phyloP scores from a whole-genome alignment of 1,140 invertebrate species.

The Idris sp. region DNA sequence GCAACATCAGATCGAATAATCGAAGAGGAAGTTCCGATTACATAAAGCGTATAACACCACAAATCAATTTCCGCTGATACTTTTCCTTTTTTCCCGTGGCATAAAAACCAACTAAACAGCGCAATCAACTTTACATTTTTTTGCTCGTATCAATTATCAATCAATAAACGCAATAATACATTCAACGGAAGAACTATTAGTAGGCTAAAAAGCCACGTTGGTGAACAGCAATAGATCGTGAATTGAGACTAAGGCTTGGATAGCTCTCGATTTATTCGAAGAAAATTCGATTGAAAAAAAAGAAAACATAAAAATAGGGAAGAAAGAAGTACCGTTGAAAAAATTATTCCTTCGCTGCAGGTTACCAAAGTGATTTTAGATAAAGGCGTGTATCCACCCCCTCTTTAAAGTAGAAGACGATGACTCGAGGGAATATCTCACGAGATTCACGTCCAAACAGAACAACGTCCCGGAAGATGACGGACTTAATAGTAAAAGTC shows the following conservation, averaged over 20 bases:
- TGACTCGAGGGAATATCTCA: conserved; percentile 69
- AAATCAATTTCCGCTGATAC: conserved; percentile 37
- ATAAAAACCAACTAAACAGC: conserved; percentile 3
- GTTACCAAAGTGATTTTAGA: conserved; percentile 62
- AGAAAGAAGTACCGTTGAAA: conserved; percentile 37
- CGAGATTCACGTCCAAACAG: conserved; percentile 49
- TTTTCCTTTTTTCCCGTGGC: conserved; percentile 23
- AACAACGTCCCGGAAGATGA: conserved; percentile 69
- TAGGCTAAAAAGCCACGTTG: conserved; percentile 16
- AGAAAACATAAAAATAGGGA: conserved; percentile 16
- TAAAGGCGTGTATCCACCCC: conserved; percentile 61
- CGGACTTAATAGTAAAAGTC: conserved; percentile 73
- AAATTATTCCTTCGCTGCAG: conserved; percentile 56
- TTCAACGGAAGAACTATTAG: conserved; percentile 22
- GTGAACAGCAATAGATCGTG: conserved; percentile 13
- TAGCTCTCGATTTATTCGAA: conserved; percentile 22
- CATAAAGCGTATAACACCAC: conserved; percentile 14
- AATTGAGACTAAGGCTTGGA: conserved; percentile 12
- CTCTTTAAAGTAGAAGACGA: conserved; percentile 61
- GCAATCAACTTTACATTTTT: conserved; percentile 22
- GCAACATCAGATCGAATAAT: conserved; percentile 16
- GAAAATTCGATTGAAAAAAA: conserved; percentile 21
- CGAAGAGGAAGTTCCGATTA: conserved; percentile 27
- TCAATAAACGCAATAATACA: conserved; percentile 37
- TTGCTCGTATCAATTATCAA: conserved; percentile 36